Evolutionary conservation across 2,113 vertebrate genomes (phyloP), one percentile per base, ranked within the genome.

Genomic region (Syrrhaptes paradoxus): DNA sequence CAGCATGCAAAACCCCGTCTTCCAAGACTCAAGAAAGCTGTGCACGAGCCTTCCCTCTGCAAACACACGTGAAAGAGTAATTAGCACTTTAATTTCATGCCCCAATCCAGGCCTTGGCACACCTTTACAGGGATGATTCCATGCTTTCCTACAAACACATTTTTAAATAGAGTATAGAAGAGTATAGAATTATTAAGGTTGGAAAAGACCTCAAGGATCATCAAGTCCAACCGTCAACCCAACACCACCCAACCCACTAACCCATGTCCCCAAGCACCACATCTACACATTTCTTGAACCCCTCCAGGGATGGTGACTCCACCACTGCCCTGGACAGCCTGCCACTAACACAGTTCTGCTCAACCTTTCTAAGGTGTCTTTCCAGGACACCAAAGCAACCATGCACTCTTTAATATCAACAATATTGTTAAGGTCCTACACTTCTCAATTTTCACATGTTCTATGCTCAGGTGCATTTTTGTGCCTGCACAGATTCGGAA

Each of bases 1-100:
- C 32, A 58, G 18, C n/a, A 21, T 0, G 0, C 41, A 78, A 43
- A 63, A 6, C 9, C 13, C 8, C 10, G 7, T 21, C 13, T 32
- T 66, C 15, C 14, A 29, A 63, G 32, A 46, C 34, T 49, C 10
- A 15, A 14, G 17, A 51, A 76, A 52, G 4, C 67, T 48, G 46
- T 2, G 5, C 12, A 41, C 13, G 65, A 72, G 26, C 11, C 46
- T 87, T 65, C 29, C 31, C 22, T 6, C 31, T 68, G 34, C 34
- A 77, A 51, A 55, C 4, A 43, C 1, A 13, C 0, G 0, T 17
- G 2, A 17, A 92, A 75, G 36, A 82, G 21, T 7, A 71, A 59
- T 29, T 11, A 32, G 25, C 67, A 18, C 2, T 31, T 62, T 13
- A 3, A 54, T 34, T 91, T 54, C 2, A 2, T 55, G 19, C 11